phyloP scores from a whole-genome alignment of 2,113 vertebrate genomes.

The Carassius auratus region DNA sequence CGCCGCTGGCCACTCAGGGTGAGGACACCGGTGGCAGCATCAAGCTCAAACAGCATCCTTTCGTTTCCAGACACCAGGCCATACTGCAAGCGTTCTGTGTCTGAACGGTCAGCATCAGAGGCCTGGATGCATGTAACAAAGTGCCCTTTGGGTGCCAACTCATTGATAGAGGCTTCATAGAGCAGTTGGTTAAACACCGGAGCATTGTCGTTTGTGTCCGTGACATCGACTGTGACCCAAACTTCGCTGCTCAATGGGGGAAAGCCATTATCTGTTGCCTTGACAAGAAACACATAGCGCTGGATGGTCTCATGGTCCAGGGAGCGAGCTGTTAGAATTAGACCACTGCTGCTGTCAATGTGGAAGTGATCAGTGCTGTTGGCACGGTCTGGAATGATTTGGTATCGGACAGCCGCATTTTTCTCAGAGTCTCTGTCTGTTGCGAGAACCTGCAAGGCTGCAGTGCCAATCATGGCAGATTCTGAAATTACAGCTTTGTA shows the following conservation, averaged over 20 bases:
- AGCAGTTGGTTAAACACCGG: constrained; percentile 94
- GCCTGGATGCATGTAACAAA: constrained; percentile 96
- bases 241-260: constrained; percentile 87
- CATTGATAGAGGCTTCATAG: constrained; percentile 93
- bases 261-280: constrained; percentile 92
- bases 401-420: constrained; percentile 80
- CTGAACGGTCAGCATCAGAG: constrained; percentile 91
- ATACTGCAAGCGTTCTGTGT: constrained; percentile 71
- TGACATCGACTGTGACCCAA: constrained; percentile 85
- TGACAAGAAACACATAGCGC: constrained; percentile 84
- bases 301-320: constrained; percentile 90
- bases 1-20: no score
- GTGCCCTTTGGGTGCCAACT: constrained; percentile 90
- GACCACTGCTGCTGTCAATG: constrained; percentile 92
- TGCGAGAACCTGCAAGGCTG: constrained; percentile 81
- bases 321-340: constrained; percentile 92
- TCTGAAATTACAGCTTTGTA: constrained; percentile 79
- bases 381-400: constrained; percentile 88
- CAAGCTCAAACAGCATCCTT: no score
- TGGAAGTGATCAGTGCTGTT: constrained; percentile 97
- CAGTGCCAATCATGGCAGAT: constrained; percentile 92
- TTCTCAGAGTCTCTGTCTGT: constrained; percentile 89
- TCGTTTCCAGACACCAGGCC: no score
- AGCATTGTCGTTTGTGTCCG: constrained; percentile 93
- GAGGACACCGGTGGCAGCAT: no score